Base-by-base conservation (phyloP, 30 jellyfish, hydroid and myxozoan species). In the Aurelia aurita complex sp. Pacific region DNA sequence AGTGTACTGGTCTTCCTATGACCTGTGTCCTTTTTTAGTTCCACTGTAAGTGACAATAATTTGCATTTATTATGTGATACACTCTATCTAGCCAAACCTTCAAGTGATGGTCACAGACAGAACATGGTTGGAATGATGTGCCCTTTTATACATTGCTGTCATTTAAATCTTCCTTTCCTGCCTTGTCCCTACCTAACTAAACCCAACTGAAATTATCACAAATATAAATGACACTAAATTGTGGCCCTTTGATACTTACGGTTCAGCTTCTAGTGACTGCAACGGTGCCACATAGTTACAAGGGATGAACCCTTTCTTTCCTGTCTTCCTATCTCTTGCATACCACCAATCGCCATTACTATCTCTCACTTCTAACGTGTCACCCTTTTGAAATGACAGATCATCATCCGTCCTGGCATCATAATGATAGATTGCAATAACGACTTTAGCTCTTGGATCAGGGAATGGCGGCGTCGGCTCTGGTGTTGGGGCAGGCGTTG, bases 401-500 rank as follows among this genome's bases (percentile, higher is more conserved):
- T 94, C 98, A 65, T 85, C 98, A 12, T 88, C 98, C 1, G 97
- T 78, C 34, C 98, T 70, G 33, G 96, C 96, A 65, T 90, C 94
- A 80, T 94, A 94, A 23, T 72, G 79, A 68, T 94, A 94, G n/a
- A 94, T 46, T 4, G 96, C 98, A 11, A 94, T 95, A 9, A 94
- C 98, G 36, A 94, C 91, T 73, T 79, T 89, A 2, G 98, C 97
- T 55, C 78, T 84, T 23, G 85, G 89, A 89, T 93, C 96, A 11
- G 98, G 98, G 57, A 93, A 93, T 4, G 98, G 98, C 17, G 98
- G 98, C 17, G 98, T 93, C 57, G 83, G 83, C 54, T 17, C 57
- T 53, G 71, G 85, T 3, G 76, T 76, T 19, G 64, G 75, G 4
- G 75, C 64, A 17, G 78, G 88, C 34, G 53, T 16, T 72, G 11